A percentile compares a stretch with the other conserved stretches of the same genome.
Conservation (phyloP, 1,140 invertebrate genomes). For the Nebria ingens region DNA sequence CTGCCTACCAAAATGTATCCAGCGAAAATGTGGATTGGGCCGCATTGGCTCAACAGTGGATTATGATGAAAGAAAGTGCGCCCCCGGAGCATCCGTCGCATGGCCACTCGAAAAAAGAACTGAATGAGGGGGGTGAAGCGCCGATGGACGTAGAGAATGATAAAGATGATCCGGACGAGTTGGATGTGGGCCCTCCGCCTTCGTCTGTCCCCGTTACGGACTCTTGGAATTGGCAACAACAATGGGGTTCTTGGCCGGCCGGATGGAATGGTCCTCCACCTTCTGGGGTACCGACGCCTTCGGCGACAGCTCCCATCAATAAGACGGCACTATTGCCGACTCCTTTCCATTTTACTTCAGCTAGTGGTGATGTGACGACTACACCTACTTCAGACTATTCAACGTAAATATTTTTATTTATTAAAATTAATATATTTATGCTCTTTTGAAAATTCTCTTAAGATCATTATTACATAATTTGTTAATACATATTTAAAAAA, state of each 20-base stretch:
- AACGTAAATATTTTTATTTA: slow-evolving; percentile 17
- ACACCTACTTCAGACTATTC: slow-evolving; percentile 23
- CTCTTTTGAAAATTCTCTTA: too few species aligned
- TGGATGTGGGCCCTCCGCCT: slow-evolving; percentile 27
- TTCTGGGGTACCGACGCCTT: slow-evolving; percentile 33
- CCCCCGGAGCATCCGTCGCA: slow-evolving; percentile 40
- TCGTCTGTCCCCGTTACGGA: slow-evolving; percentile 27
- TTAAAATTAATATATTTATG: not conserved
- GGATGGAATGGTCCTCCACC: slow-evolving; percentile 33
- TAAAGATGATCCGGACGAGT: slow-evolving; percentile 35
- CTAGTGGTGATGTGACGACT: slow-evolving; percentile 25
- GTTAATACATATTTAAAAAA: not conserved
- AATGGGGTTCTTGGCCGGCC: slow-evolving; percentile 33
- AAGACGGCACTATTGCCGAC: slow-evolving; percentile 33
- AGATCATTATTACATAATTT: too few species aligned
- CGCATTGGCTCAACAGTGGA: slow-evolving; percentile 92
- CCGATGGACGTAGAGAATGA: slow-evolving; percentile 74
- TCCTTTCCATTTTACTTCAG: slow-evolving; percentile 32
- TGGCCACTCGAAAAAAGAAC: slow-evolving; percentile 20
- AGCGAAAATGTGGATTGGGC: slow-evolving; percentile 84
- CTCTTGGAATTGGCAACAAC: slow-evolving; percentile 35
- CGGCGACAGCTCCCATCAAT: slow-evolving; percentile 32
- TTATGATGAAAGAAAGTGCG: slow-evolving; percentile 81
- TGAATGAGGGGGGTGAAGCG: slow-evolving; percentile 60
- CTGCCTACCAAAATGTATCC: slow-evolving; percentile 41